Base-by-base conservation (phyloP, 1,140 invertebrate genomes). In the Heliconius congener region DNA sequence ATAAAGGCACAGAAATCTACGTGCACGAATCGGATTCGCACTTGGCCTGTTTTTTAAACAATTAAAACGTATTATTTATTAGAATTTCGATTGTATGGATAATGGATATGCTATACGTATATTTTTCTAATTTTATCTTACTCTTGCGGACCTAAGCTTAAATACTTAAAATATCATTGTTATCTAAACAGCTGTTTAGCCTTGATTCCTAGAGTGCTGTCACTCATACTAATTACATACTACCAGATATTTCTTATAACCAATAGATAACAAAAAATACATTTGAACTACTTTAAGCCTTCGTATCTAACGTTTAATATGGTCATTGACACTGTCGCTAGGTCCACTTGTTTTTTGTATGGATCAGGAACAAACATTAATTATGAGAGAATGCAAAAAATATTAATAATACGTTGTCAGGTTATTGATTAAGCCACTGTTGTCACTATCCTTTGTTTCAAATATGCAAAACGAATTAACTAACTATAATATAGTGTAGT, bases 311-410 rank as follows among this genome's bases (percentile, higher is more conserved):
- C 30, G 30, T 34, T 74, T 74, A 74, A 78, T 78, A 60, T 73
- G 34, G 74, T 76, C 78, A 34, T 76, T 72, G 78, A 76, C 78
- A 39, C 30, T 19, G 71, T 75, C 60, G 71, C 42, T 80, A 71
- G 6, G 37, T 76, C 50, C 55, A 73, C 39, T 60, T 8, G 39
- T 42, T 76, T 76, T 76, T 80, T 80, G 74, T 42, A 19, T 55
- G 8, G 42, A 76, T 76, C 74, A 73, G 78, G 78, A 80, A 80
- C 74, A 80, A 73, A 72, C 27, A 52, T 74, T 76, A 76, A 80
- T 80, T 76, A 30, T 30, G 30, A 80, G 39, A n/a, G 34, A 23
- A 27, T 23, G n/a, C 52, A 78, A 78, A 78, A 78, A 78, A 73
- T 34, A 46, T 27, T 6, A 42, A 30, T 6, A 42, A 30, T 66